Base-by-base conservation (phyloP, 1,140 invertebrate genomes). In the Plutomurus gul region DNA sequence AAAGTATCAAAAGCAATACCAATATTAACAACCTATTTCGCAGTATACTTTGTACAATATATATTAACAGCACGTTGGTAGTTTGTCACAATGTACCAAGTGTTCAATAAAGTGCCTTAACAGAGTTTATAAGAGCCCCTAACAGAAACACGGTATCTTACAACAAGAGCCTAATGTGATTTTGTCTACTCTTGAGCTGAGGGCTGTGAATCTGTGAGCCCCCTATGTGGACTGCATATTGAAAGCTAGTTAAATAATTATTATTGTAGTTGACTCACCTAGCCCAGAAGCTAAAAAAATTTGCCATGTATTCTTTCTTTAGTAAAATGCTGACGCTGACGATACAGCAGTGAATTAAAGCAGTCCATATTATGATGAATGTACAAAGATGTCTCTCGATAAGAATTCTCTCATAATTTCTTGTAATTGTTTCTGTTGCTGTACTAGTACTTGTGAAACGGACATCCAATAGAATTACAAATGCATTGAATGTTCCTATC, bases 261-360 rank as follows among this genome's bases (percentile, higher is more conserved):
- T 43, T n/a, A 60, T 33, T n/a, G n/a, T n/a, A n/a, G 18, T 13
- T 10, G 8, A 72, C 37, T 72, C 43, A 81, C 79, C 40, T 56
- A 3, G 51, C 56, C 81, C 81, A 82, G 22, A 79, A 79, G 18
- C 27, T 79, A 5, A 79, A 49, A 37, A 74, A 82, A 25, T 77
- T 65, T 1, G 65, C 81, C 16, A 79, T 70, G 39, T 60, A 74
- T 7, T 65, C 22, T n/a, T 70, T 65, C 18, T 75, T 72, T 8
- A 18, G 0, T 5, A 76, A 36, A 16, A 82, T 30, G 8, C 33
- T 13, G 8, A 75, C 22, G 16, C 76, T 46, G n/a, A 22, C 16
- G 18, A 79, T 72, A n/a, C 25, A 3, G 27, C 22, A 16, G 25
- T 79, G 77, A 27, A 76, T n/a, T 8, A 82, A 73, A 5, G 11